phyloP scores from a whole-genome alignment of 2,113 vertebrate species.

The Lynx canadensis region DNA sequence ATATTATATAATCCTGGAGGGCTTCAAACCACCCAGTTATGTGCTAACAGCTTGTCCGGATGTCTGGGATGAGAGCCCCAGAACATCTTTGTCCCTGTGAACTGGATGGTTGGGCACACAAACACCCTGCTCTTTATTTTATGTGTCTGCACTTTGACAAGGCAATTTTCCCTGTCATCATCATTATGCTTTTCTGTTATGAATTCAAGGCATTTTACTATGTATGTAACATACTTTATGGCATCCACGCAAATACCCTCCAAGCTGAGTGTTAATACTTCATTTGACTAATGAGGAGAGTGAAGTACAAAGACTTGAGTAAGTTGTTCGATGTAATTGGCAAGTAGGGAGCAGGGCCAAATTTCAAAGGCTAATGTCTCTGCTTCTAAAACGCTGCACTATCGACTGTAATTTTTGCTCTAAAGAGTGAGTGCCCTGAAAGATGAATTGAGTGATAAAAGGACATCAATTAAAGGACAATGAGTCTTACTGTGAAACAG shows the following conservation, averaged over 20 bases:
- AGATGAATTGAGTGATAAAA: neutral
- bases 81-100: slow-evolving; percentile 53
- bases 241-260: neutral
- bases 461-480: neutral
- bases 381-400: neutral
- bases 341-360: neutral
- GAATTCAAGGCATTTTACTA: slow-evolving; percentile 39
- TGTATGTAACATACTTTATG: neutral
- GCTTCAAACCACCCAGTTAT: slow-evolving; percentile 61
- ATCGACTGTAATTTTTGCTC: neutral
- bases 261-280: neutral
- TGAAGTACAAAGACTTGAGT: neutral
- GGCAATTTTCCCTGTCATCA: slow-evolving; percentile 42
- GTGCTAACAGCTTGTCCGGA: slow-evolving; percentile 70
- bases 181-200: slow-evolving; percentile 47
- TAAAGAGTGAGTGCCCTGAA: neutral
- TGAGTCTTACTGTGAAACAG: neutral
- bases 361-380: neutral
- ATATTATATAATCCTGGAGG: slow-evolving; percentile 59
- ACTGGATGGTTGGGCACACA: slow-evolving; percentile 18
- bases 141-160: slow-evolving; percentile 62
- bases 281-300: neutral
- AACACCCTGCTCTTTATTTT: slow-evolving; percentile 59
- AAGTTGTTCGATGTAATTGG: neutral
- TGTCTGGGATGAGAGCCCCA: slow-evolving; percentile 55